Base-by-base conservation (phyloP, 2,113 vertebrate genomes). In the Phrynosoma platyrhinos region DNA sequence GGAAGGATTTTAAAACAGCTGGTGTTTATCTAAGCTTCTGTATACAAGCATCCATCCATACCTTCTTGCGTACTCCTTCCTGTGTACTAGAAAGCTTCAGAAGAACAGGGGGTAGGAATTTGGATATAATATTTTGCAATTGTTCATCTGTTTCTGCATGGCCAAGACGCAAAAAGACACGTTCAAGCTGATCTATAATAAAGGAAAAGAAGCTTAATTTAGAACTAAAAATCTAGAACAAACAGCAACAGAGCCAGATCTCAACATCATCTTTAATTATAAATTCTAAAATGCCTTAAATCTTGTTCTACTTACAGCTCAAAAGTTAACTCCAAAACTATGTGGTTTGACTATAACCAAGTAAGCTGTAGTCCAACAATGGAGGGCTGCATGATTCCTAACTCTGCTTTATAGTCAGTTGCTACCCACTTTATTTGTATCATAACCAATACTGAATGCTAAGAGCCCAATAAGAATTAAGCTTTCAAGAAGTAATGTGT, bases 121-220 rank as follows among this genome's bases (percentile, higher is more conserved):
- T 99, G 84, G 98, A 99, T 95, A 99, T 99, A 93, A 99, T 98
- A 86, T 98, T 98, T 95, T 99, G 99, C 75, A 99, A 96, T 82
- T 99, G 99, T 14, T 99, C 99, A 82, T 99, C 99, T 75, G 99
- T 99, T 94, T 99, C 99, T 91, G 99, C 99, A 95, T 99, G 99
- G 95, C 99, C 99, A 82, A 99, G 97, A 82, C 99, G 98, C 85
- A 99, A 97, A 96, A 99, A 99, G 91, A 99, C 99, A 1, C 99
- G 98, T 91, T 99, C 99, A 96, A 99, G 97, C 62, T 99, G 99
- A 98, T 99, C 99, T 99, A 94, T 75, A 93, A 88, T 88, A 91
- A 94, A 89, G 82, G 53, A 79, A 78, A 58, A 71, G 25, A 94
- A 89, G 47, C 78, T 0, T n/a, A 1, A 2, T 42, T 92, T 32